phyloP scores from a whole-genome alignment of 2,888 invertebrate species.

The Salpingus planirostris region DNA sequence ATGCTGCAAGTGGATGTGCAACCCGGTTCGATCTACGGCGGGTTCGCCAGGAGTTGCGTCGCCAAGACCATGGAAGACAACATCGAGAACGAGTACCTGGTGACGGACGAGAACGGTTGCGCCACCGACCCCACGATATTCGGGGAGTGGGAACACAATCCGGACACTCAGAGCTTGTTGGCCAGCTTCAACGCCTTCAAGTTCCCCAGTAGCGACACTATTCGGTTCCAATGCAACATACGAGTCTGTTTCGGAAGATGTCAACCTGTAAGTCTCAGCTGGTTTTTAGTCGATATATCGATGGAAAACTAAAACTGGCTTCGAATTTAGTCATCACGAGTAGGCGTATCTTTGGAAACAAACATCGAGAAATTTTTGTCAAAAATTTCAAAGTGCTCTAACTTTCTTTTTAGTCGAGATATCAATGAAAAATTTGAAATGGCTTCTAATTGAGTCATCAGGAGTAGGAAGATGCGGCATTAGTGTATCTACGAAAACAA shows the following conservation, averaged over 20 bases:
- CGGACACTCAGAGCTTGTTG: slow-evolving; percentile 73
- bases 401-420: too few relatives aligned
- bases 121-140: slow-evolving; percentile 88
- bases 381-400: too few relatives aligned
- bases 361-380: too few relatives aligned
- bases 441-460: too few relatives aligned
- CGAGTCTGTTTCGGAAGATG: slow-evolving; percentile 91
- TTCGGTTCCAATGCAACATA: slow-evolving; percentile 92
- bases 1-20: slow-evolving; percentile 50
- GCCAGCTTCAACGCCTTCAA: slow-evolving; percentile 92
- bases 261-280: slow-evolving; percentile 61
- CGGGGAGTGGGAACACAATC: slow-evolving; percentile 86
- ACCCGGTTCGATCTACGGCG: slow-evolving; percentile 71
- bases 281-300: too few relatives aligned
- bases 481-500: too few relatives aligned
- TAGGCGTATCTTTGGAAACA: too few relatives aligned
- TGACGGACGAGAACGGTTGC: slow-evolving; percentile 90
- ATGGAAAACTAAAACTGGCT: too few relatives aligned
- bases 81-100: slow-evolving; percentile 82
- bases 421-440: too few relatives aligned
- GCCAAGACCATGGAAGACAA: slow-evolving; percentile 87
- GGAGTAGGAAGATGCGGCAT: too few relatives aligned
- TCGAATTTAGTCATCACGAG: too few relatives aligned
- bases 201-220: slow-evolving; percentile 90
- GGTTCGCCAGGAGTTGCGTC: slow-evolving; percentile 86